Evolutionary conservation across 2,888 invertebrate genomes (phyloP).

Genomic region (Phalera bucephala): DNA sequence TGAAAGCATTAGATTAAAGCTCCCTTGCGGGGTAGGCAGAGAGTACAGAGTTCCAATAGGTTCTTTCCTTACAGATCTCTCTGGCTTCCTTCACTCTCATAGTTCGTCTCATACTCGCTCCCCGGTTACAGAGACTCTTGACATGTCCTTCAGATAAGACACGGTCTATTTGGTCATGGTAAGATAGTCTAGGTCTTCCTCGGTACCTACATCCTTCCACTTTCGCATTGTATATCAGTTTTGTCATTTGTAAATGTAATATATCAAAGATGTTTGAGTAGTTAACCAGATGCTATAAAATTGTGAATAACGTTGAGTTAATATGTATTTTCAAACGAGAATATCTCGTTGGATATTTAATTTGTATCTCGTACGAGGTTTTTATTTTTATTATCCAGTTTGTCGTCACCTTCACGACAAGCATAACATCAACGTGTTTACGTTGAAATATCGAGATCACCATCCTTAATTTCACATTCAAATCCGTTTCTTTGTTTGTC

Average conservation of each 20-base stretch:
- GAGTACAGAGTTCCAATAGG: too few relatives aligned
- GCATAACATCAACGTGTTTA: conserved; percentile 50
- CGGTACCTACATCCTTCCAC: too few relatives aligned
- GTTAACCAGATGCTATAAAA: neutral
- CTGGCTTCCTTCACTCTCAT: too few relatives aligned
- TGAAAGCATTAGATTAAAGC: conserved; percentile 1
- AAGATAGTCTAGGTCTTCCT: too few relatives aligned
- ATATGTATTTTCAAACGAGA: conserved; percentile 2
- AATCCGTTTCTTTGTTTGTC: conserved; percentile 72
- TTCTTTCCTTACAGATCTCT: too few relatives aligned
- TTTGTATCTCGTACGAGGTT: conserved; percentile 10
- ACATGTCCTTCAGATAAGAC: too few relatives aligned
- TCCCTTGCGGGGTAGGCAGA: too few relatives aligned
- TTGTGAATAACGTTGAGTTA: neutral
- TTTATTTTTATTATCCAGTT: conserved; percentile 22
- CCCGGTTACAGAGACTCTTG: too few relatives aligned
- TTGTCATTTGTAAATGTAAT: neutral
- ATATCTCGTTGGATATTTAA: conserved; percentile 7
- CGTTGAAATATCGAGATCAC: conserved; percentile 64
- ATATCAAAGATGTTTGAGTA: neutral
- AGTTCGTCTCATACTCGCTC: too few relatives aligned
- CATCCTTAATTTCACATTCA: conserved; percentile 69
- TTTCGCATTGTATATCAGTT: too few relatives aligned
- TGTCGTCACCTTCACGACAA: conserved; percentile 31
- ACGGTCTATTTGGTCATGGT: too few relatives aligned